Base-by-base conservation (phyloP, 1,140 invertebrate species). In the Philopotamus ludificatus region DNA sequence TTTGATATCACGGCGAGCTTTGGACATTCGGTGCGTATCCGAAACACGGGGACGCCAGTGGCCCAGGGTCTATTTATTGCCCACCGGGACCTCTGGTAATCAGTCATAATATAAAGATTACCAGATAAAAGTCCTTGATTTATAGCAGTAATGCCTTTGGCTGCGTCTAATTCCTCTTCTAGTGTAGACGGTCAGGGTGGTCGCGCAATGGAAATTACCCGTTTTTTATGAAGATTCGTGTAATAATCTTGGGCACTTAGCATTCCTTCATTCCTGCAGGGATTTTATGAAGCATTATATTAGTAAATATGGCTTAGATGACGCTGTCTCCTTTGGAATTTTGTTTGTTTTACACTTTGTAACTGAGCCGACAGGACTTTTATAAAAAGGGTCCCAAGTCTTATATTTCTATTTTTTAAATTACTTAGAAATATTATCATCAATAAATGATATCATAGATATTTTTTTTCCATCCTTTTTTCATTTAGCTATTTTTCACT, bases 121-220 rank as follows among this genome's bases (percentile, higher is more conserved):
- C 28, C 28, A 34, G 45, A 47, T 47, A 8, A 47, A 15, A 47
- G 20, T 47, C 20, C 45, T 47, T 34, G 28, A 34, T 34, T 34
- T 34, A 34, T 34, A 4, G 28, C 28, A 4, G 28, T 34, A 34
- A 34, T 34, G 28, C 28, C 4, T 34, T 34, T 34, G 12, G 4
- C 28, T 34, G 12, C 12, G 28, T 12, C 28, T 4, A 7, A 12
- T 34, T 12, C 12, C 12, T 12, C 4, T 34, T 34, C 12, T 34
- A 12, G 28, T n/a, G n/a, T n/a, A 12, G 28, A 34, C 4, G 4
- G 4, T 34, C 49, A 12, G 49, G 49, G 49, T 51, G 49, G 49
- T 51, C 49, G 49, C 22, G 49, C 12, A 51, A 51, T 51, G 22
- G 49, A 51, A 51, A 51, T 51, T 22, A 20, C 4, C 15, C 22